Conservation (phyloP, 1,140 invertebrate species). For the Phymorhynchus buccinoides region DNA sequence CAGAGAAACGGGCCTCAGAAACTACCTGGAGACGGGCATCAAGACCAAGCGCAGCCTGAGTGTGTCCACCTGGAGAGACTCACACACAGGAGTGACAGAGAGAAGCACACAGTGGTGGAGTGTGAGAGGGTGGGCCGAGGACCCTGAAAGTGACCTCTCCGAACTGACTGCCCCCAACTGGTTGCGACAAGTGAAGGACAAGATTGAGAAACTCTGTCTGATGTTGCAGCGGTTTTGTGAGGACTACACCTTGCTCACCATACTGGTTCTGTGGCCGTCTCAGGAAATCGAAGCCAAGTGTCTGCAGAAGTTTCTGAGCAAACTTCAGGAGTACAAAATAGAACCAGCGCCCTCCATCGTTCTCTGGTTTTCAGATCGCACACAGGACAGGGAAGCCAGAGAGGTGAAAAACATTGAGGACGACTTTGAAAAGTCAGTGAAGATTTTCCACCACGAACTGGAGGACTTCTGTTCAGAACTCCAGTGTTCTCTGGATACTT, state of each 20-base stretch:
- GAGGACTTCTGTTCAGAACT: slow-evolving; percentile 4
- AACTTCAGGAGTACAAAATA: slow-evolving; percentile 1
- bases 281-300: slow-evolving; percentile 30
- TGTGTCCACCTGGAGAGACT: slow-evolving; percentile 50
- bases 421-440: neutral
- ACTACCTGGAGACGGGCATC: slow-evolving; percentile 44
- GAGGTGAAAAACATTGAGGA: neutral
- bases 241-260: slow-evolving; percentile 50
- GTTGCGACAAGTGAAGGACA: slow-evolving; percentile 41
- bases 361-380: neutral
- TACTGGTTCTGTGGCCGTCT: slow-evolving; percentile 51
- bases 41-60: slow-evolving; percentile 43
- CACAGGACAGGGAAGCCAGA: neutral
- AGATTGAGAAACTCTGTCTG: slow-evolving; percentile 43
- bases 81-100: slow-evolving; percentile 42
- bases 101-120: slow-evolving; percentile 56
- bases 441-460: neutral
- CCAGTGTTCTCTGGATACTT: neutral
- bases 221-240: slow-evolving; percentile 47
- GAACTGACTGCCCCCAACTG: slow-evolving; percentile 39
- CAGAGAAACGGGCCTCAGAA: slow-evolving; percentile 46
- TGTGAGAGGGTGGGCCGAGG: slow-evolving; percentile 50
- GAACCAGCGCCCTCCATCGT: neutral
- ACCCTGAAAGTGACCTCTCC: slow-evolving; percentile 42
- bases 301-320: slow-evolving; percentile 47